These are phyloP conservation scores for Drosophila pruinosa DNA, from an alignment of 1,140 invertebrate genomes.

Conservation along the genomic window DNA sequence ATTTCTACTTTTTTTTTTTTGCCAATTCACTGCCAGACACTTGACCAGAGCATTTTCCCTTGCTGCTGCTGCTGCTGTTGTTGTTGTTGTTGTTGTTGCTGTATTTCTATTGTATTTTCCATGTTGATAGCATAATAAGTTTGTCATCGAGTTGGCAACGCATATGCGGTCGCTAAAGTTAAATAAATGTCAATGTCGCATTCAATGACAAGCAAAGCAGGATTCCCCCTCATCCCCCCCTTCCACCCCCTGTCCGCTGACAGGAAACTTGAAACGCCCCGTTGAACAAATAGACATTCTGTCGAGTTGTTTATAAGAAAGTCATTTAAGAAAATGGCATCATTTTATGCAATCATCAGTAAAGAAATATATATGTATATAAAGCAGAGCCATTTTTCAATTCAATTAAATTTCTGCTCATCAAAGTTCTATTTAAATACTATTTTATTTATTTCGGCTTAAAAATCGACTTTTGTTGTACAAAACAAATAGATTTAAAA, in stretches of 20 bases:
- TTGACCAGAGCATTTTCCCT: slow-evolving; percentile 53
- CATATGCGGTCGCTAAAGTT: slow-evolving; percentile 18
- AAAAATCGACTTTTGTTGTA: too few relatives aligned
- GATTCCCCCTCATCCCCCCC: neutral
- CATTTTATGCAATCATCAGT: neutral
- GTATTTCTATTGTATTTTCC: slow-evolving; percentile 3
- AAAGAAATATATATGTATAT: neutral
- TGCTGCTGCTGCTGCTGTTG: slow-evolving; percentile 4
- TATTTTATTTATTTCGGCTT: too few relatives aligned
- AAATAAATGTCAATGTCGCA: slow-evolving; percentile 23
- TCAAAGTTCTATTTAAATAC: too few relatives aligned
- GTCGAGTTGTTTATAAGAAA: slow-evolving; percentile 10
- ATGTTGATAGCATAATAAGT: slow-evolving; percentile 46
- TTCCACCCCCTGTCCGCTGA: neutral
- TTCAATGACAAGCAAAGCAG: slow-evolving; percentile 12
- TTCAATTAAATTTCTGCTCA: too few relatives aligned
- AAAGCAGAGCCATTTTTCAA: neutral
- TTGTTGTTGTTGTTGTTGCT: slow-evolving; percentile 3
- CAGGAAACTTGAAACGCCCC: slow-evolving; percentile 19
- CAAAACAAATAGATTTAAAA: too few relatives aligned
- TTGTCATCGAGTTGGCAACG: slow-evolving; percentile 53
- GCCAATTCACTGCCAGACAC: slow-evolving; percentile 56
- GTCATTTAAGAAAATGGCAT: slow-evolving; percentile 7
- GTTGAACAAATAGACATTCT: slow-evolving; percentile 19
- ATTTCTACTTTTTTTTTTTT: slow-evolving; percentile 32